Evolutionary conservation across 2,888 invertebrate species (phyloP), one percentile per base, ranked within the genome.

Genomic region (Agrypnus murinus): DNA sequence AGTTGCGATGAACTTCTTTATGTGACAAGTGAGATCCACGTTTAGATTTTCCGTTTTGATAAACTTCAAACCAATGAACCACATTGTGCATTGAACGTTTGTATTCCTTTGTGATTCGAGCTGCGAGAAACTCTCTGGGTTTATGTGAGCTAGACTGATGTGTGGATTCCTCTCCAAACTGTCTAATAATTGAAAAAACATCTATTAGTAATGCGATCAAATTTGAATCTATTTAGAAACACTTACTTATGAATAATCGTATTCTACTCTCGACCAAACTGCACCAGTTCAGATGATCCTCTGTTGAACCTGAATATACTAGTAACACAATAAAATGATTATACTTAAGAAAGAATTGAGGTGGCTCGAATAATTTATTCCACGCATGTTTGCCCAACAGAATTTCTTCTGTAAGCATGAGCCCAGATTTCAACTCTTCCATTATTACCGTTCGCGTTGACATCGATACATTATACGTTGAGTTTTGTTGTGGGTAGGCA

Each of bases 41-140:
- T 97, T 97, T 58, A 96, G 87, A 83, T 94, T 94, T 83, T 93
- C 93, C n/a, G 93, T 91, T 87, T 95, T 96, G 19, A 93, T 93
- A 84, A 99, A 97, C 74, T 94, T 93, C 60, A 99, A 88, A 0
- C 99, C 99, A 80, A 99, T 97, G 86, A 99, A 99, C 99, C 99
- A 99, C 92, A 97, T 93, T 5, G 95, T 94, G 83, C 95, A 93
- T 76, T 90, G 89, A 75, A 88, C 89, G 36, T 88, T 88, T 1
- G 87, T 83, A 67, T 89, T 87, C 46, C 75, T 76, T 78, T 77
- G 81, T 7, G 84, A 74, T 69, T 87, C 85, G 60, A 87, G 80
- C 63, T 90, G 89, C 40, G 89, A 87, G 82, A 92, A 98, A 80
- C 95, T 94, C 82, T 96, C 95, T 0, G 99, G 98, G 87, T 97